These are phyloP conservation scores for Pseudolaguvia tuberculata DNA, from an alignment of 2,113 vertebrate genomes.

Conservation along the genomic window DNA sequence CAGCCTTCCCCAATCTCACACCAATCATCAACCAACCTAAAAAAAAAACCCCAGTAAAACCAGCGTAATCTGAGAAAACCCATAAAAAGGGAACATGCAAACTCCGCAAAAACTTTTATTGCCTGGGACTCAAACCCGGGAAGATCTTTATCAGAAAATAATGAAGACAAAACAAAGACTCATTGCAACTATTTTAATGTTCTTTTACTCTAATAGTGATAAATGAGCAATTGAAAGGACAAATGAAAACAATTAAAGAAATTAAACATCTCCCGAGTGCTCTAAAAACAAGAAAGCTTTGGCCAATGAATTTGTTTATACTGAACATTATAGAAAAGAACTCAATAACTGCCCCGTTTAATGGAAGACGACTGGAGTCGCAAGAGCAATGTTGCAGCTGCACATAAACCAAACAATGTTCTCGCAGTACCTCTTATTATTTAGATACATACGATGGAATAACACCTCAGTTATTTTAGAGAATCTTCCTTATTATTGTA, in stretches of 20 bases:
- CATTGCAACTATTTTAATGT: slow-evolving; percentile 69
- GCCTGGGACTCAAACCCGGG: too few species aligned
- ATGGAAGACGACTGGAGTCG: slow-evolving; percentile 4
- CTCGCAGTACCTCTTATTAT: background rate
- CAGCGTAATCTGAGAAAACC: too few species aligned
- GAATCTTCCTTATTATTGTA: slow-evolving; percentile 54
- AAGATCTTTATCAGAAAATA: background rate
- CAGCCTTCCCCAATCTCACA: too few species aligned
- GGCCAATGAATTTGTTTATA: slow-evolving; percentile 30
- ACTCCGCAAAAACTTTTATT: too few species aligned
- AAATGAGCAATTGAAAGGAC: slow-evolving; percentile 56
- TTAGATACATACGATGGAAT: slow-evolving; percentile 51
- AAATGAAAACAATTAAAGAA: slow-evolving; percentile 14
- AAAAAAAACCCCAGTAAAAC: too few species aligned
- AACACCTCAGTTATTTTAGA: slow-evolving; percentile 44
- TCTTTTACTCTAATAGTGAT: slow-evolving; percentile 55
- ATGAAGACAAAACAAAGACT: slow-evolving; percentile 31
- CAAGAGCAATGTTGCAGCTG: background rate
- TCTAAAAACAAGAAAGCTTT: slow-evolving; percentile 19
- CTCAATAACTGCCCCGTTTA: background rate
- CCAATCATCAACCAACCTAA: too few species aligned
- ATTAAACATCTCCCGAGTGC: slow-evolving; percentile 35
- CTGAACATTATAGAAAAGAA: slow-evolving; percentile 39
- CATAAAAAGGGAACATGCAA: too few species aligned
- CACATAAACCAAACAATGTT: slow-evolving; percentile 9